These are phyloP conservation scores for Crotalus horridus DNA, from an alignment of 2,113 vertebrate species.

Conservation along the genomic window DNA sequence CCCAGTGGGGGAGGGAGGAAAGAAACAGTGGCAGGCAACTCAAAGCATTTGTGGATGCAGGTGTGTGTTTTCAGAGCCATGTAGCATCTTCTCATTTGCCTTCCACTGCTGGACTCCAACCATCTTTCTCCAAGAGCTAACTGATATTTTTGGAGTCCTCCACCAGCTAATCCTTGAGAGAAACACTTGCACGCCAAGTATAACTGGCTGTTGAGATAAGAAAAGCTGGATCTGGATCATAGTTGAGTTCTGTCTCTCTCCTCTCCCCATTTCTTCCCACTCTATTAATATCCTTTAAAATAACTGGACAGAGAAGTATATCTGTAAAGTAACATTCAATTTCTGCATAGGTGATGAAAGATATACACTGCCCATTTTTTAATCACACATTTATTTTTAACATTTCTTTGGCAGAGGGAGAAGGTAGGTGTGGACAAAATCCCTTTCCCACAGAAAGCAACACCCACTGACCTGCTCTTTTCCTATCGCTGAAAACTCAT, in stretches of 20 bases:
- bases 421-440: background rate
- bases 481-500: background rate
- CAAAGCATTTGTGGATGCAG: background rate
- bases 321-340: background rate
- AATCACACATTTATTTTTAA: background rate
- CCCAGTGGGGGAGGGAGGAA: background rate
- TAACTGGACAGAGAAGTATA: background rate
- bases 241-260: background rate
- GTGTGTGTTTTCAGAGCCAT: background rate
- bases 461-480: background rate
- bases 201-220: slow-evolving; percentile 25
- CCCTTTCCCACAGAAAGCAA: background rate
- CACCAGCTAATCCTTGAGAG: slow-evolving; percentile 42
- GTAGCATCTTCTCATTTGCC: slow-evolving; percentile 18
- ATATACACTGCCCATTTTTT: background rate
- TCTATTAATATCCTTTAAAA: background rate
- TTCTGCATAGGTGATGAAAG: background rate
- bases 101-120: slow-evolving; percentile 37
- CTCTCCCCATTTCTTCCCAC: background rate
- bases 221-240: background rate
- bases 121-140: slow-evolving; percentile 47
- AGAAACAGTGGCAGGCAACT: slow-evolving; percentile 25
- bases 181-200: slow-evolving; percentile 48
- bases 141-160: slow-evolving; percentile 48
- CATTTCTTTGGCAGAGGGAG: background rate